These are phyloP conservation scores for Cylindroiulus punctatus DNA, from an alignment of 2,888 invertebrate species.

Conservation along the genomic window DNA sequence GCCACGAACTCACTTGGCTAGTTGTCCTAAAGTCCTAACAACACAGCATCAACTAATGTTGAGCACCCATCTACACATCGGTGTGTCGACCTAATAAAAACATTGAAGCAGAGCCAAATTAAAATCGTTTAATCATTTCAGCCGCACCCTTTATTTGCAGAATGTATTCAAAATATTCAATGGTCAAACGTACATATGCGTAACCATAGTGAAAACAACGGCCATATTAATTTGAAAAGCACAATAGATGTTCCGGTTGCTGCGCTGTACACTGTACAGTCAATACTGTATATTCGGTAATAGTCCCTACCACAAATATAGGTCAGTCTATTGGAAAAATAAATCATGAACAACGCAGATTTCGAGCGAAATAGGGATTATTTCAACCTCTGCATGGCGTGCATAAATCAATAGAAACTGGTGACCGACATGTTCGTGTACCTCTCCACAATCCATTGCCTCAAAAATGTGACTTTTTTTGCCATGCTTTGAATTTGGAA, in stretches of 20 bases:
- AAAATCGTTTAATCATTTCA: too few relatives aligned
- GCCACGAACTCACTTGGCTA: too few relatives aligned
- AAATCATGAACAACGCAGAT: conserved; percentile 31
- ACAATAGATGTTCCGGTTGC: neutral
- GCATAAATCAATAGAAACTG: conserved; percentile 37
- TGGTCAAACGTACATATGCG: neutral
- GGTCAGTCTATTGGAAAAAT: conserved; percentile 11
- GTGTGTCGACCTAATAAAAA: too few relatives aligned
- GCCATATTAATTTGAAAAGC: too few relatives aligned
- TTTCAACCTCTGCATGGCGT: neutral
- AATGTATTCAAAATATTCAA: neutral
- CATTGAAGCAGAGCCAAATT: too few relatives aligned
- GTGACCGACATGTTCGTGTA: conserved; percentile 5
- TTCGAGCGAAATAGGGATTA: neutral
- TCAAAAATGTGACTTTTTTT: neutral
- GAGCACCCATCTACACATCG: too few relatives aligned
- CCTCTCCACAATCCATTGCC: neutral
- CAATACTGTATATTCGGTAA: neutral
- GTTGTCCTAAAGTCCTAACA: too few relatives aligned
- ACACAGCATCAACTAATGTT: too few relatives aligned
- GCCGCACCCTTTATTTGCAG: too few relatives aligned
- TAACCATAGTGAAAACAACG: neutral
- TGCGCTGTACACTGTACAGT: neutral
- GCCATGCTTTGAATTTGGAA: too few relatives aligned
- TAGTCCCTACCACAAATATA: neutral